A percentile compares a stretch with the other conserved stretches of the same genome.
Conservation (phyloP, 2,113 vertebrate genomes). For the Lota lota region DNA sequence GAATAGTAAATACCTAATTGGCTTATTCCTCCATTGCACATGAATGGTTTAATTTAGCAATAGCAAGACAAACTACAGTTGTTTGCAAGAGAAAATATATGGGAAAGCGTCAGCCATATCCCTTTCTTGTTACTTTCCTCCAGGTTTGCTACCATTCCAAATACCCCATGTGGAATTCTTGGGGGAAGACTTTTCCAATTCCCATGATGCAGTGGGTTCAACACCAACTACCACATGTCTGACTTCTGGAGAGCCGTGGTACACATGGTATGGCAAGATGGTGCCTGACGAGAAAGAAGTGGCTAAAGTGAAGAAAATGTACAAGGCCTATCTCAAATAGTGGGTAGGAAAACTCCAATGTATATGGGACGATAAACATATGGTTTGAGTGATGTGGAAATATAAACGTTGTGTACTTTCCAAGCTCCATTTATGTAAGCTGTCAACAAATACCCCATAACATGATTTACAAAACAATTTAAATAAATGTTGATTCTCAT, state of each 20-base stretch:
- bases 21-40: no score
- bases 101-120: background rate
- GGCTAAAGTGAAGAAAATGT: constrained; percentile 73
- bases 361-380: background rate
- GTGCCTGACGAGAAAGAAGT: constrained; percentile 73
- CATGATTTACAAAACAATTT: no score
- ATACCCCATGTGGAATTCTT: constrained; percentile 72
- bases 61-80: no score
- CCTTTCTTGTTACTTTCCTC: background rate
- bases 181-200: constrained; percentile 75
- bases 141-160: constrained; percentile 78
- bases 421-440: no score
- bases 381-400: background rate
- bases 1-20: no score
- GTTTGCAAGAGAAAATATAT: background rate
- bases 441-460: no score
- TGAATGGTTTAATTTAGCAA: no score
- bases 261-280: constrained; percentile 82
- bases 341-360: background rate
- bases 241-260: constrained; percentile 70
- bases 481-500: no score
- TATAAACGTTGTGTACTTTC: background rate
- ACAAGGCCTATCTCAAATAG: constrained; percentile 76
- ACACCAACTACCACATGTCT: constrained; percentile 70
- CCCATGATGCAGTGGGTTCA: constrained; percentile 78